Evolutionary conservation across 1,140 invertebrate species (phyloP).

Genomic region (Sarcophaga peregrina): DNA sequence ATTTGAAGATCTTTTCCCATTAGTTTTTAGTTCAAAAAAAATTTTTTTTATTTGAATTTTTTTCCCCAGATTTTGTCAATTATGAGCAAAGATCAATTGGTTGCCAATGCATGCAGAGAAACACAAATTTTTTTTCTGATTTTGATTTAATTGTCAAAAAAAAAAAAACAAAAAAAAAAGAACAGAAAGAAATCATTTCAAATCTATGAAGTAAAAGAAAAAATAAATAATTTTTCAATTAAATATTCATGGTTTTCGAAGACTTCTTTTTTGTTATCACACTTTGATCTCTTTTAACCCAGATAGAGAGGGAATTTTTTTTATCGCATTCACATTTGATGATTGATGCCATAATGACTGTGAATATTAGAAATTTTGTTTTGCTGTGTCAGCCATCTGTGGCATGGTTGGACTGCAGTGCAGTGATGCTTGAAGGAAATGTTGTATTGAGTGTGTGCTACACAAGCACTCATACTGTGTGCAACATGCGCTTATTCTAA

Average conservation of each 20-base stretch:
- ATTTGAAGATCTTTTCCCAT: no score
- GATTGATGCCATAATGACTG: constrained; percentile 19
- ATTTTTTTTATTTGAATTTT: no score
- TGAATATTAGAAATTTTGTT: not conserved
- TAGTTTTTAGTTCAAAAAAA: no score
- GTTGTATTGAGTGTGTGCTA: no score
- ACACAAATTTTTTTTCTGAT: not conserved
- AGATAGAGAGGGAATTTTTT: not conserved
- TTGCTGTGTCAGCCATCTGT: no score
- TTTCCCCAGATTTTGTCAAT: not conserved
- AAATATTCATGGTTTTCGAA: not conserved
- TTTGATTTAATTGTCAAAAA: not conserved
- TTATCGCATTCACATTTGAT: not conserved
- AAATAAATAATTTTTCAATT: constrained; percentile 12
- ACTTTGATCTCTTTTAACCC: constrained; percentile 12
- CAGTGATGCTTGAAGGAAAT: no score
- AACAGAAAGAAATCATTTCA: no score
- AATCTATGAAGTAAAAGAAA: no score
- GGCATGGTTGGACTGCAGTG: not conserved
- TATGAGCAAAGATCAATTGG: not conserved
- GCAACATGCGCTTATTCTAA: no score
- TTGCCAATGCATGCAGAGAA: not conserved
- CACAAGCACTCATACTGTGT: no score
- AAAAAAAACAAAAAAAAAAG: not conserved
- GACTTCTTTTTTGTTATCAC: not conserved